Evolutionary conservation across 2,797 vertebrate species (phyloP), one percentile per base, ranked within the genome.

Genomic region (Simalia tracyae): DNA sequence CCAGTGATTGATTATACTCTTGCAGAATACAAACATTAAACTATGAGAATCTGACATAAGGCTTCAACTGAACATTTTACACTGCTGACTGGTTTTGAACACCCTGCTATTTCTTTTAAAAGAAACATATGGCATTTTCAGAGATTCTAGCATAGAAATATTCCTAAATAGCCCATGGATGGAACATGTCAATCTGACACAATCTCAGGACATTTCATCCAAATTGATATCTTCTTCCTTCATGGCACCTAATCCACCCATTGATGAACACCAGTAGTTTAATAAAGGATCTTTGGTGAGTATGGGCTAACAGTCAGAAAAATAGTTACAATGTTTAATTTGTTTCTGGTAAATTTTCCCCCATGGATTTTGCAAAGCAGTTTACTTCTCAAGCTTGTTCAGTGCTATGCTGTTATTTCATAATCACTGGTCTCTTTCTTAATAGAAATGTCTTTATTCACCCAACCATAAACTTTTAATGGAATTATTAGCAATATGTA

Each of bases 41-140:
- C 64, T 76, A 72, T 76, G 61, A 89, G 64, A 89, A 26, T 76
- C 84, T 91, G 87, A 72, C 88, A 81, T 86, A 57, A 90, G 28
- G 0, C 64, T 91, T 57, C 0, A 54, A 50, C 2, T 85, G 4
- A 42, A 1, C 4, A 87, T 54, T 24, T 63, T 63, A 2, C 24
- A 36, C 11, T 1, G 5, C 12, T 42, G 93, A 88, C 31, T 61
- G 54, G 7, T 4, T 1, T 24, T 84, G 85, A 89, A 91, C 36
- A 92, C 4, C 26, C 91, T 0, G 64, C 50, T 7, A 61, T 89
- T 85, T 0, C 0, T 19, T 72, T 63, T 90, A 86, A 12, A 94
- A 89, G 92, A 84, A 22, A 11, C 7, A 84, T 59, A 60, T 1
- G 31, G 0, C 91, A 92, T 92, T 93, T 93, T 94, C 59, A 91